Base-by-base conservation (phyloP, 2,888 invertebrate genomes). In the Hermaeophaga mercurialis region DNA sequence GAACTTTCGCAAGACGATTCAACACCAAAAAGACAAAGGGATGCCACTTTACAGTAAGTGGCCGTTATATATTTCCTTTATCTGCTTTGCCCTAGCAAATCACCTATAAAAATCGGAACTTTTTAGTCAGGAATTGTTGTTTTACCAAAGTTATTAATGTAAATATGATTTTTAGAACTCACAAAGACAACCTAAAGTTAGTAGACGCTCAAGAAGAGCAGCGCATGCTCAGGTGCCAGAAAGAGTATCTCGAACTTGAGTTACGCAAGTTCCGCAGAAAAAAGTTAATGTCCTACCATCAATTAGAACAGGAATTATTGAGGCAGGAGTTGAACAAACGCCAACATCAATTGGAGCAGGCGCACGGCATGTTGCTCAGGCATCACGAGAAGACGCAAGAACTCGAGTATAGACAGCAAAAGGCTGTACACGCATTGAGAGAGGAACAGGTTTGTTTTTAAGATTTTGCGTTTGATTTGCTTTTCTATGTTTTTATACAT, bases 381-480 rank as follows among this genome's bases (percentile, higher is more conserved):
- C 98, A 99, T 78, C 98, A 99, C 80, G 96, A 97, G 75, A 92
- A 94, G 77, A 96, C 97, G 43, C 93, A 95, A 77, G 96, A 97
- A 74, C 80, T 97, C 66, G 98, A 99, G 78, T 94, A 95, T 78
- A 84, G 92, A 67, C 98, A 99, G 75, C 93, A 97, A 79, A 90
- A 93, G 73, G 93, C 94, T 61, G 93, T 97, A 61, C 98, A 98
- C 77, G 88, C 90, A 67, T 82, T 96, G 60, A 85, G 94, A 75
- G 94, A 89, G 74, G 91, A 92, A 68, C 93, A 93, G 79, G 86
- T 91, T 31, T 12, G 31, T 31, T 8, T 8, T n/a, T 26, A 9
- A 6, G 14, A 24, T 17, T 6, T 28, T 17, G n/a, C 12, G 22
- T 22, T 22, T 22, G 3, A 6, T 22, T 22, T 22, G 22, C 3